Conservation (phyloP, 2,797 vertebrate genomes). For the Apogon talboti region DNA sequence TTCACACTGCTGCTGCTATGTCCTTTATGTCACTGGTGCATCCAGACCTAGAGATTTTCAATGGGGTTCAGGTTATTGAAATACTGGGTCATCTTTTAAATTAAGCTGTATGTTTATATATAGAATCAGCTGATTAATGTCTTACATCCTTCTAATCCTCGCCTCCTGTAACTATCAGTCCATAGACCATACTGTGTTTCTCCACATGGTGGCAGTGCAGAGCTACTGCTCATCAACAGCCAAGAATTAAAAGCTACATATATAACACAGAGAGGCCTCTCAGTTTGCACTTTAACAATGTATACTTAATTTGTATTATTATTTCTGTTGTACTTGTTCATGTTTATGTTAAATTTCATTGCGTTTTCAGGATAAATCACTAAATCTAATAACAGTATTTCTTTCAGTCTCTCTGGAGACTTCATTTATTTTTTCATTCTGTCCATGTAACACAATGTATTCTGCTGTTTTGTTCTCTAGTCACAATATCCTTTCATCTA, state of each 20-base stretch:
- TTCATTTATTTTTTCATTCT: neutral
- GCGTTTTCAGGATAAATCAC: too few relatives aligned
- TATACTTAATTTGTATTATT: too few relatives aligned
- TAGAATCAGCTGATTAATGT: neutral
- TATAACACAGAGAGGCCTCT: neutral
- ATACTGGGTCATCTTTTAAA: too few relatives aligned
- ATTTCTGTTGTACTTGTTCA: too few relatives aligned
- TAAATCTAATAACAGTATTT: neutral
- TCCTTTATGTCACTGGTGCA: too few relatives aligned
- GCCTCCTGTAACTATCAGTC: neutral
- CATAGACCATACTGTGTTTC: slow-evolving; percentile 10
- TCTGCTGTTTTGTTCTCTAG: neutral
- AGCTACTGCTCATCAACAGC: slow-evolving; percentile 15
- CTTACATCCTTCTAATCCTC: neutral
- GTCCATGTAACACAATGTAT: neutral
- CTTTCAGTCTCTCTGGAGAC: neutral
- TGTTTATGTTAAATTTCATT: too few relatives aligned
- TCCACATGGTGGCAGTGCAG: slow-evolving; percentile 64
- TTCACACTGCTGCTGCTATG: too few relatives aligned
- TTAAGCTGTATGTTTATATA: too few relatives aligned
- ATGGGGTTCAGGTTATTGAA: too few relatives aligned
- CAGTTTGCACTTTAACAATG: neutral
- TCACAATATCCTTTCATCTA: slow-evolving; percentile 7
- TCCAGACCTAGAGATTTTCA: too few relatives aligned
- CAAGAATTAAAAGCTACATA: neutral